Evolutionary conservation across 2,113 vertebrate species (phyloP), one percentile per base, ranked within the genome.

Genomic region (Tenrec ecaudatus): DNA sequence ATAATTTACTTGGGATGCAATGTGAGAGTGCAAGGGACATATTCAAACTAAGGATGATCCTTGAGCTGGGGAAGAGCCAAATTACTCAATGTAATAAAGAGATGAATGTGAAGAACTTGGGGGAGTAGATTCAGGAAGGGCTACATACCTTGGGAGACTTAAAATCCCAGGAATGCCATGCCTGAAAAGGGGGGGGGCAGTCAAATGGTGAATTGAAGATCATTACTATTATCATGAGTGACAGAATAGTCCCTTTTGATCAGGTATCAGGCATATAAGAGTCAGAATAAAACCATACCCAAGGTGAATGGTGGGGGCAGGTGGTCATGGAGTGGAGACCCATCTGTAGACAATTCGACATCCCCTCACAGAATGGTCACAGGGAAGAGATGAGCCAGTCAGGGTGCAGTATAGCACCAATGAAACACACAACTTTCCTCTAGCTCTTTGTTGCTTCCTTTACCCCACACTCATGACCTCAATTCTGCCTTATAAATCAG

Each of bases 31-130:
- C 82, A 92, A 76, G 62, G 43, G 53, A 81, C 47, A 95, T 57
- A 86, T 60, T 95, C 47, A 92, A 92, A 58, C 43, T 95, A 86
- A 92, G 92, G 94, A 86, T 94, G 36, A 64, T 73, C 47, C 87
- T 23, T 91, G 31, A 38, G 11, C 12, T 86, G 20, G 82, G n/a
- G 47, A 68, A 78, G 79, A 96, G 81, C 22, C 82, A 91, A 88
- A 82, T 36, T 58, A 23, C 68, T 89, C 66, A 77, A 38, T n/a
- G 43, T 60, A 76, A 53, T 17, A 82, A 89, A 94, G 78, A 92
- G n/a, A 87, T 76, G 57, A 94, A 20, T 82, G 43, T 84, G 60
- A 94, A 87, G 43, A 87, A 86, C 8, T 29, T 64, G 29, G 25
- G 53, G 38, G 10, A 71, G 10, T 71, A 73, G 10, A 71, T 53